phyloP scores from a whole-genome alignment of 1,140 invertebrate species.

The Brachionus calyciflorus region DNA sequence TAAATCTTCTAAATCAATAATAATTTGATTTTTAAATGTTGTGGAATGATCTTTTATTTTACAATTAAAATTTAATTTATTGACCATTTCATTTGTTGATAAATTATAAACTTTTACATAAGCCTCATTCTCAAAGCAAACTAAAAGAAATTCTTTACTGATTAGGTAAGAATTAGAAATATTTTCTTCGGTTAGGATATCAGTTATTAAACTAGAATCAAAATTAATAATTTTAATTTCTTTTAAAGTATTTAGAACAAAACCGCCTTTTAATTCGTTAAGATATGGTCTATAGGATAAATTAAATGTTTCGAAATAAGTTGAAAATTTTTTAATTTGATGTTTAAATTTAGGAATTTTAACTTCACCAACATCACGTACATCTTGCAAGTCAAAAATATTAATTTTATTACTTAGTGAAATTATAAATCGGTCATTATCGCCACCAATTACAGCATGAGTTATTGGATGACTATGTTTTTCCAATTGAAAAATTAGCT shows the following conservation, averaged over 20 bases:
- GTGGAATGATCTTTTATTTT: neutral
- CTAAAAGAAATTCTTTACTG: neutral
- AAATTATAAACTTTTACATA: neutral
- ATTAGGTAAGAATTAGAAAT: neutral
- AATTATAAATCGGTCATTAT: neutral
- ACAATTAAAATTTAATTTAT: neutral
- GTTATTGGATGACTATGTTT: neutral
- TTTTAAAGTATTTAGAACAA: neutral
- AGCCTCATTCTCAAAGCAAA: neutral
- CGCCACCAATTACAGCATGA: neutral
- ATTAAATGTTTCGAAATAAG: no score
- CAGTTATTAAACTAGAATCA: neutral
- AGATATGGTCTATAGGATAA: no score
- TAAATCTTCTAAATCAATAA: no score
- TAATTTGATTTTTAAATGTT: neutral
- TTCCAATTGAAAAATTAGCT: constrained; percentile 18
- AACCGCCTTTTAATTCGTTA: neutral
- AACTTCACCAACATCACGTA: neutral
- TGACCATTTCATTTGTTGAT: neutral
- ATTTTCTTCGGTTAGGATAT: neutral
- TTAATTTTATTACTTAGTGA: neutral
- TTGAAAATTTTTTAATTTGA: no score
- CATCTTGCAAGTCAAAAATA: neutral
- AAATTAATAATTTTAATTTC: neutral
- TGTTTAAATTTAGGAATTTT: neutral